Evolutionary conservation across 1,140 invertebrate genomes (phyloP), one percentile per base, ranked within the genome.

Genomic region (Hycleus cichorii): DNA sequence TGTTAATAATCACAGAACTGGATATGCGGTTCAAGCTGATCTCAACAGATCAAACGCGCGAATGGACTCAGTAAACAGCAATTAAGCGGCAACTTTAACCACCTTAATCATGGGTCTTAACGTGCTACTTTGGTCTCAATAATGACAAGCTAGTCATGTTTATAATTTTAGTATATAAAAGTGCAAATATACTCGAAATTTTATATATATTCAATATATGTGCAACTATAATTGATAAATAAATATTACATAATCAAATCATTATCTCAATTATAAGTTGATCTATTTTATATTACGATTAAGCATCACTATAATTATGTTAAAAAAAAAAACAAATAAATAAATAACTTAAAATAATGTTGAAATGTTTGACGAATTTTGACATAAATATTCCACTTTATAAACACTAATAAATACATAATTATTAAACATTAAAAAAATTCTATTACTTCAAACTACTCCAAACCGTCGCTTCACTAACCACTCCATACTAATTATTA

Each of bases 31-130:
- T 64, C 62, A 57, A 59, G 62, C 63, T 64, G 68, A 70, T 67
- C 67, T 65, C 63, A 65, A 65, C 65, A 70, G 68, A 70, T 72
- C 71, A 70, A 72, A 71, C 69, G 71, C 71, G 71, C 69, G 71
- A 72, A 72, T 72, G 64, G 69, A 63, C 66, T 72, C 64, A 57
- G 71, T 72, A 72, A 72, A 72, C 70, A 72, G 70, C 70, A 72
- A 72, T 72, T 72, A 72, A 71, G 68, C 64, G 69, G 66, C 68
- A 65, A 71, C 64, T 69, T 67, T 68, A 69, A 71, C 69, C 67
- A 67, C 67, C 66, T 66, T 72, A 72, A 72, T 72, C 70, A 72
- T 57, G 62, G 64, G 64, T 63, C 66, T 69, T 62, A 64, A 65
- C 65, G 66, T 68, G 66, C 70, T 71, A 69, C 70, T 70, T 69